Evolutionary conservation across 2,113 vertebrate species (phyloP).

Genomic region (Campylomormyrus numenius): DNA sequence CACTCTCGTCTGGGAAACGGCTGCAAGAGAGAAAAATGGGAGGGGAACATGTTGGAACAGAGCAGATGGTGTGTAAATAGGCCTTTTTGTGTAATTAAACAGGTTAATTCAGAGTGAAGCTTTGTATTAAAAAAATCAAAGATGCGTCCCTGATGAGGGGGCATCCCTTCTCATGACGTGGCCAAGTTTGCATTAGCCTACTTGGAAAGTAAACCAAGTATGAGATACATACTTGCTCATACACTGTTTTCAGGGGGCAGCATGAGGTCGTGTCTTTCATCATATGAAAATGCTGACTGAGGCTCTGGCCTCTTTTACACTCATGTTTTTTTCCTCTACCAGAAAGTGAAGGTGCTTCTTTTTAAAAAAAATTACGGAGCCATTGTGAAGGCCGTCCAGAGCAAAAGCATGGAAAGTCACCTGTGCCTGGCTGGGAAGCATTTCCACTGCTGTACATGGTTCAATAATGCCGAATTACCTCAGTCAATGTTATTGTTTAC

Average conservation of each 20-base stretch:
- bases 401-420: neutral
- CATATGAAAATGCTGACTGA: neutral
- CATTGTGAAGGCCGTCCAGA: neutral
- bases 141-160: neutral
- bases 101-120: neutral
- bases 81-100: slow-evolving; percentile 5
- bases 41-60: neutral
- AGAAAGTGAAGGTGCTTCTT: neutral
- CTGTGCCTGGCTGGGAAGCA: neutral
- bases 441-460: neutral
- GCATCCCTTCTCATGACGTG: neutral
- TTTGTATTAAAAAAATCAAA: neutral
- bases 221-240: neutral
- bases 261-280: neutral
- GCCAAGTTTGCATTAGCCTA: neutral
- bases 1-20: neutral
- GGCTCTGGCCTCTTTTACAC: neutral
- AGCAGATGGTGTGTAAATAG: slow-evolving; percentile 10
- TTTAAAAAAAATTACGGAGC: neutral
- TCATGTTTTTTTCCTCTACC: neutral
- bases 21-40: neutral
- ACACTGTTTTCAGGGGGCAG: neutral
- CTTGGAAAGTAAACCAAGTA: neutral
- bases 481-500: neutral
- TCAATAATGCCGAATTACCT: neutral